phyloP scores from a whole-genome alignment of 2,797 vertebrate species.

The Chelidonichthys spinosus region DNA sequence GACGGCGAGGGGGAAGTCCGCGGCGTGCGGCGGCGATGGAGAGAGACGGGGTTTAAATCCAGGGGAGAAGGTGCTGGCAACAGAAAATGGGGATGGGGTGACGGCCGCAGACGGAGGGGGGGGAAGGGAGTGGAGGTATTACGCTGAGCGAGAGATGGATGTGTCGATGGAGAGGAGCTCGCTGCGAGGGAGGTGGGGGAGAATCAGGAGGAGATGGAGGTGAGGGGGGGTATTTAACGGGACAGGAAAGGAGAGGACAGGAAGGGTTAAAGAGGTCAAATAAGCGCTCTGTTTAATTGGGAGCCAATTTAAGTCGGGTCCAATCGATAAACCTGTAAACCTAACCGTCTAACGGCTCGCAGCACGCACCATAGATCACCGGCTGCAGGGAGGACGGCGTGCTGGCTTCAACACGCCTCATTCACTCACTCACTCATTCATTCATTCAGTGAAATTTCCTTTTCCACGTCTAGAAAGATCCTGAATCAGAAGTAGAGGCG shows the following conservation, averaged over 20 bases:
- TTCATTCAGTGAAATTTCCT: neutral
- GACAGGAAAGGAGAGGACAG: conserved; percentile 74
- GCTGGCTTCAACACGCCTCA: conserved; percentile 12
- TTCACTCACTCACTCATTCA: neutral
- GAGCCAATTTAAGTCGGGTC: conserved; percentile 82
- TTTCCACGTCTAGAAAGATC: neutral
- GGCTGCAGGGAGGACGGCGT: conserved; percentile 17
- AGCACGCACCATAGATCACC: conserved; percentile 69
- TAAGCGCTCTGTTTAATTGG: conserved; percentile 83
- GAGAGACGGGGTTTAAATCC: conserved; percentile 55
- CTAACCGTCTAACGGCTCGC: conserved; percentile 61
- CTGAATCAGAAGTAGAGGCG: neutral
- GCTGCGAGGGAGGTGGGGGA: conserved; percentile 24
- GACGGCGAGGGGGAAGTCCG: conserved; percentile 39
- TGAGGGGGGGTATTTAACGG: conserved; percentile 68
- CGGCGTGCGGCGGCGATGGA: conserved; percentile 34
- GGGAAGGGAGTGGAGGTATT: conserved; percentile 73
- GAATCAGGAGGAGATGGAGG: conserved; percentile 42
- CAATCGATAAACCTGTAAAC: conserved; percentile 82
- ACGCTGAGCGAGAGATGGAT: conserved; percentile 71
- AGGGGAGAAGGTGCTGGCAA: conserved; percentile 48
- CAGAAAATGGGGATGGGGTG: conserved; percentile 64
- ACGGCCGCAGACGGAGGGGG: conserved; percentile 59
- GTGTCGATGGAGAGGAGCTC: conserved; percentile 65
- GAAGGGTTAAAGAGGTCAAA: conserved; percentile 78